These are phyloP conservation scores for Rhinopomastus cyanomelas DNA, from an alignment of 2,113 vertebrate species.

Conservation along the genomic window DNA sequence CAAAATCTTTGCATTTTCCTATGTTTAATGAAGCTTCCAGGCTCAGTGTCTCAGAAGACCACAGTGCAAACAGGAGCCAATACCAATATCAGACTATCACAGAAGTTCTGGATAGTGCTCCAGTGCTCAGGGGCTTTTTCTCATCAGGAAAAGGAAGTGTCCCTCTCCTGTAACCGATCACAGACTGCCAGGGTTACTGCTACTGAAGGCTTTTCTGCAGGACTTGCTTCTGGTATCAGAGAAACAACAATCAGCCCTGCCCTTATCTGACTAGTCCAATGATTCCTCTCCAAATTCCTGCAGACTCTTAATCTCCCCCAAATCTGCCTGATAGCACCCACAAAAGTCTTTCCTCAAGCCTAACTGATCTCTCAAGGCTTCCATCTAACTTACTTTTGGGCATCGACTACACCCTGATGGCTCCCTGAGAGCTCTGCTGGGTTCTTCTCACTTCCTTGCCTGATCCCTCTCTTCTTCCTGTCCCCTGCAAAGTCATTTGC, in stretches of 20 bases:
- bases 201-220: neutral
- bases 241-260: neutral
- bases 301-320: neutral
- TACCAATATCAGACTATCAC: neutral
- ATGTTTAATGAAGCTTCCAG: neutral
- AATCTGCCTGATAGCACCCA: neutral
- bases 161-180: neutral
- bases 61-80: neutral
- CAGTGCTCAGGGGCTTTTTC: neutral
- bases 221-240: neutral
- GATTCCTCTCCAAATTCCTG: neutral
- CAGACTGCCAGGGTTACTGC: neutral
- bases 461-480: neutral
- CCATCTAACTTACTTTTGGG: neutral
- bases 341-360: neutral
- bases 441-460: neutral
- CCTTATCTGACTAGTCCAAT: neutral
- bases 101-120: neutral
- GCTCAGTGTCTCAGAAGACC: neutral
- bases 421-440: neutral
- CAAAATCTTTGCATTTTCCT: neutral
- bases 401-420: neutral
- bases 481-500: neutral
- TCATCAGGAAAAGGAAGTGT: neutral
- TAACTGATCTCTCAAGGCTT: neutral